Evolutionary conservation across 2,113 vertebrate species (phyloP).

Genomic region (Equus przewalskii): DNA sequence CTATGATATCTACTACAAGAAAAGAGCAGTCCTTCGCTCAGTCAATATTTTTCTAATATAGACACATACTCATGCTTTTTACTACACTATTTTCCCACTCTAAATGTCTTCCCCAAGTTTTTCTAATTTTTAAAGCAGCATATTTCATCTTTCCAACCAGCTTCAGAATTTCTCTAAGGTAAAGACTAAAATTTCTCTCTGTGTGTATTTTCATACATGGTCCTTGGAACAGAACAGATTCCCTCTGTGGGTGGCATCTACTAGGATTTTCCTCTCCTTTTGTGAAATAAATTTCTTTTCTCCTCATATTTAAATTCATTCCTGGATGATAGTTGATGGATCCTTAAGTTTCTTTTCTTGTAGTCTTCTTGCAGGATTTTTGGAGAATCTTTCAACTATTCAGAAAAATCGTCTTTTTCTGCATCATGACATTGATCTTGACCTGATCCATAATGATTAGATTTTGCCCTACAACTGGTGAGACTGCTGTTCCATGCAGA

Average conservation of each 20-base stretch:
- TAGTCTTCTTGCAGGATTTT: slow-evolving; percentile 10
- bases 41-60: slow-evolving; percentile 19
- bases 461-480: not conserved
- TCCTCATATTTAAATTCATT: slow-evolving; percentile 47
- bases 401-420: slow-evolving; percentile 7
- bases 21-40: not conserved
- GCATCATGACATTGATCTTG: not conserved
- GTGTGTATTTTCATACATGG: not conserved
- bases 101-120: not conserved
- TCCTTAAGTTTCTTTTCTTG: not conserved
- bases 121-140: not conserved
- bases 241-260: not conserved
- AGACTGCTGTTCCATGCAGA: not conserved
- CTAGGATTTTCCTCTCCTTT: slow-evolving; percentile 32
- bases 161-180: slow-evolving; percentile 3
- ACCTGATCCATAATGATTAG: not conserved
- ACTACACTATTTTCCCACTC: not conserved
- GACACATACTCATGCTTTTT: not conserved
- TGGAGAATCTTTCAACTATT: slow-evolving; percentile 30
- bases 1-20: not conserved
- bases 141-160: slow-evolving; percentile 31
- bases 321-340: not conserved
- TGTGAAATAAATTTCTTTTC: slow-evolving; percentile 50
- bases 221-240: slow-evolving; percentile 34
- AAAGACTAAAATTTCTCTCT: not conserved